Evolutionary conservation across 2,113 vertebrate genomes (phyloP).

Genomic region (Arenaria interpres): DNA sequence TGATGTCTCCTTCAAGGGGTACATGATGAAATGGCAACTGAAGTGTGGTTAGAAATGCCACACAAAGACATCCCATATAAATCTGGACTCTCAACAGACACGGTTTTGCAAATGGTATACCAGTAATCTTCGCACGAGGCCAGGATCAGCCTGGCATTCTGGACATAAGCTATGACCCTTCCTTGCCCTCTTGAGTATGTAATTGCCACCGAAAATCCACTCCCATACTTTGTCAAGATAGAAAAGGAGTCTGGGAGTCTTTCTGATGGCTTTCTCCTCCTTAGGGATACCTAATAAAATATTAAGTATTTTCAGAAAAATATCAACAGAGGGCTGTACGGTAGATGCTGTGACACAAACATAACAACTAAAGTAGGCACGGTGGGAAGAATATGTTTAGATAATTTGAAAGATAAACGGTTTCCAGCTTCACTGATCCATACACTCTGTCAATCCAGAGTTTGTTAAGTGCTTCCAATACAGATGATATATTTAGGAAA

Average conservation of each 20-base stretch:
- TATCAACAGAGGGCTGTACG: slow-evolving; percentile 76
- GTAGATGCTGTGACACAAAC: slow-evolving; percentile 82
- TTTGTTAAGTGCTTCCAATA: slow-evolving; percentile 86
- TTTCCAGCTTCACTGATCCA: slow-evolving; percentile 84
- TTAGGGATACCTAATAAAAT: slow-evolving; percentile 18
- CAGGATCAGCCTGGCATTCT: not conserved
- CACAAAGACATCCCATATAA: not conserved
- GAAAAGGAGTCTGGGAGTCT: not conserved
- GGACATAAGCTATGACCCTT: not conserved
- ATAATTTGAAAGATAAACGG: slow-evolving; percentile 87
- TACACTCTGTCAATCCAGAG: slow-evolving; percentile 83
- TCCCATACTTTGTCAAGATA: not conserved
- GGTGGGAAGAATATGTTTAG: slow-evolving; percentile 85
- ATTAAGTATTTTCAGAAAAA: slow-evolving; percentile 74
- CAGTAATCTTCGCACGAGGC: not conserved
- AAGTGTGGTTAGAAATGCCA: not conserved
- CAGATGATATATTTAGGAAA: slow-evolving; percentile 85
- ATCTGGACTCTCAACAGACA: not conserved
- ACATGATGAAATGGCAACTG: not conserved
- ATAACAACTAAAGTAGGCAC: slow-evolving; percentile 83
- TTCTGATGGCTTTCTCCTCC: not conserved
- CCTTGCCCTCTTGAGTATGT: not conserved
- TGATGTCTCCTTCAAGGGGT: not conserved
- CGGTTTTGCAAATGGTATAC: not conserved
- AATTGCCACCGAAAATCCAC: not conserved